These are phyloP conservation scores for Deroplatys truncata DNA, from an alignment of 2,888 invertebrate species.

Conservation along the genomic window DNA sequence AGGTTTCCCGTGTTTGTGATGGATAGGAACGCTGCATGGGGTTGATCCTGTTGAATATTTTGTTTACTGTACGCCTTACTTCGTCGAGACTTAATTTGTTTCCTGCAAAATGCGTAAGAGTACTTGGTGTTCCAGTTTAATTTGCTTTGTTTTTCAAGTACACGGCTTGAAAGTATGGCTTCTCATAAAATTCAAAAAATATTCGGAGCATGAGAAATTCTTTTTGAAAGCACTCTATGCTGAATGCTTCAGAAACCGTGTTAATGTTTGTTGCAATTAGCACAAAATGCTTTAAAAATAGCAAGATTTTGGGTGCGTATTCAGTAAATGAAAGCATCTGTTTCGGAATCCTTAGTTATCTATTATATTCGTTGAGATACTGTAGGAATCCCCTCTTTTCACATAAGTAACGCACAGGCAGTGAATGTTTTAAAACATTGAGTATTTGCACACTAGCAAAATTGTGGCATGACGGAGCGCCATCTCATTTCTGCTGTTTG, in stretches of 20 bases:
- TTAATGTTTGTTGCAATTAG: no score
- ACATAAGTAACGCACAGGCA: no score
- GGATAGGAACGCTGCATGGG: not conserved
- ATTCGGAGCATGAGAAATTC: no score
- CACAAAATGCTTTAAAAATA: no score
- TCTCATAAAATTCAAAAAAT: not conserved
- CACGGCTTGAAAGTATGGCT: not conserved
- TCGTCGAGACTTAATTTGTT: not conserved
- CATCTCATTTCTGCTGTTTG: no score
- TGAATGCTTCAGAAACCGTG: not conserved
- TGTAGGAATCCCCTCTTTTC: no score
- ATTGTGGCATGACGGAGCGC: no score
- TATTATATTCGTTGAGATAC: no score
- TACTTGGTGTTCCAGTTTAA: not conserved
- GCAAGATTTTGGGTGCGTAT: no score
- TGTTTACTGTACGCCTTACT: not conserved
- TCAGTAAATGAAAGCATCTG: not conserved
- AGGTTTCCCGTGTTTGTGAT: not conserved
- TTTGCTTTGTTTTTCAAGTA: not conserved
- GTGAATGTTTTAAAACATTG: no score
- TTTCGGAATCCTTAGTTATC: not conserved
- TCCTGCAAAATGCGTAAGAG: not conserved
- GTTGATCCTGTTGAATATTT: not conserved
- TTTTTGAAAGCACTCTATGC: not conserved
- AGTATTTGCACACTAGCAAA: no score